These are phyloP conservation scores for Xanthorhoe spadicearia DNA, from an alignment of 2,888 invertebrate species.

Conservation along the genomic window DNA sequence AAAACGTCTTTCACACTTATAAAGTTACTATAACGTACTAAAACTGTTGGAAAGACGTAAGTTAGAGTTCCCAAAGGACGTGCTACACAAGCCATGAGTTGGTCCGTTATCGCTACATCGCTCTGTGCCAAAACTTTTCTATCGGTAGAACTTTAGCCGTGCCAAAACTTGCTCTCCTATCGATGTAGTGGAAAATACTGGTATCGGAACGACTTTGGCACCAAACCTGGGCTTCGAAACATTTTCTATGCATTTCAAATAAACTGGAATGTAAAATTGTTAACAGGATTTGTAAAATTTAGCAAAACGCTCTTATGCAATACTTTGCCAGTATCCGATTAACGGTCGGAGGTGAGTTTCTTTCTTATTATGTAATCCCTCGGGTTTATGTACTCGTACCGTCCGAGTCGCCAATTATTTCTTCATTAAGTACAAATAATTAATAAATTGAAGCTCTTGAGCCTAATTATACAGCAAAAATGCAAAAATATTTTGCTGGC, in stretches of 20 bases:
- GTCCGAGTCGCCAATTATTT: not conserved
- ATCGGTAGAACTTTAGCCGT: conserved; percentile 47
- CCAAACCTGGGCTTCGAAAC: conserved; percentile 43
- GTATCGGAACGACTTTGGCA: conserved; percentile 48
- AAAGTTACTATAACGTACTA: conserved; percentile 1
- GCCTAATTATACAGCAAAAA: conserved; percentile 30
- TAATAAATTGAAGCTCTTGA: conserved; percentile 37
- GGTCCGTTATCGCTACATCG: conserved; percentile 47
- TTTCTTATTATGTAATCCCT: conserved; percentile 11
- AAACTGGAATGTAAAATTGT: conserved; percentile 31
- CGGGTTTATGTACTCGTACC: conserved; percentile 13
- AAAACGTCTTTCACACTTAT: not conserved
- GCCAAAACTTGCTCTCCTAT: conserved; percentile 51
- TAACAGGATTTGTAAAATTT: conserved; percentile 20
- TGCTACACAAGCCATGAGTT: conserved; percentile 45
- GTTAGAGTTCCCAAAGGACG: conserved; percentile 37
- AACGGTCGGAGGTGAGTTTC: not conserved
- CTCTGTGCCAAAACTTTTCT: conserved; percentile 48
- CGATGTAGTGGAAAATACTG: conserved; percentile 48
- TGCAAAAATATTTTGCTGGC: conserved; percentile 52
- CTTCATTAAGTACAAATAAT: conserved; percentile 11
- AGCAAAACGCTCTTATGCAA: not conserved
- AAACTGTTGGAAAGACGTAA: conserved; percentile 24
- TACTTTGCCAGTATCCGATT: not conserved
- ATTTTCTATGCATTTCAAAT: conserved; percentile 49